These are phyloP conservation scores for Melolontha melolontha DNA, from an alignment of 2,888 invertebrate genomes.

Conservation along the genomic window DNA sequence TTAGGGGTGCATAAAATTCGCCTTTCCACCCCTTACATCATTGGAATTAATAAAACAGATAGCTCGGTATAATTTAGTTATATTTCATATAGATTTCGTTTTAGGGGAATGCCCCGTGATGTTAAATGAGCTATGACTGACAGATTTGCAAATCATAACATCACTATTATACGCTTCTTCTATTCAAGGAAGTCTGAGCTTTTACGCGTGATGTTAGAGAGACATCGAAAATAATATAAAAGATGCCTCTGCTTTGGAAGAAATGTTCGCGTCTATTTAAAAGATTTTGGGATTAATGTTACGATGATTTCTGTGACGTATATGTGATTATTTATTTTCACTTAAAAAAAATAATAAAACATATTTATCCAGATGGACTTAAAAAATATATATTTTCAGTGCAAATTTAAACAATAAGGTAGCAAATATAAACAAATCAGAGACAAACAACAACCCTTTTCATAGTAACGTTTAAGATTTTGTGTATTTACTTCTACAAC, in stretches of 20 bases:
- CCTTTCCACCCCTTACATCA: constrained; percentile 7
- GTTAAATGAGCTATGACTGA: constrained; percentile 43
- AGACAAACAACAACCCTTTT: too few relatives aligned
- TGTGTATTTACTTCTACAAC: too few relatives aligned
- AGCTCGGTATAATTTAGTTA: constrained; percentile 40
- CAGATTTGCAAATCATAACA: constrained; percentile 40
- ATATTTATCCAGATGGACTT: too few relatives aligned
- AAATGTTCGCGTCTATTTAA: neutral
- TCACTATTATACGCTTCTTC: constrained; percentile 17
- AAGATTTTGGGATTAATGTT: constrained; percentile 7
- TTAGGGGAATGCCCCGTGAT: constrained; percentile 25
- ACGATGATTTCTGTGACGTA: neutral
- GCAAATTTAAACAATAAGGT: too few relatives aligned
- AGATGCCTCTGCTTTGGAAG: neutral
- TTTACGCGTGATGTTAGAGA: too few relatives aligned
- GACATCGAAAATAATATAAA: constrained; percentile 8
- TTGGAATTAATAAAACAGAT: constrained; percentile 44
- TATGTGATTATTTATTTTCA: too few relatives aligned
- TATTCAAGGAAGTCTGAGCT: neutral
- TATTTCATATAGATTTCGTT: constrained; percentile 37
- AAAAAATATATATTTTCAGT: too few relatives aligned
- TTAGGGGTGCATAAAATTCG: neutral
- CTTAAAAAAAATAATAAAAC: too few relatives aligned
- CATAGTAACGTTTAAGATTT: too few relatives aligned
- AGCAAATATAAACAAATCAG: too few relatives aligned